Percentiles rank a stretch among this genome's conserved stretches.
These are phyloP conservation scores for Manis javanica DNA, from an alignment of 2,797 vertebrate genomes.

Conservation along the genomic window DNA sequence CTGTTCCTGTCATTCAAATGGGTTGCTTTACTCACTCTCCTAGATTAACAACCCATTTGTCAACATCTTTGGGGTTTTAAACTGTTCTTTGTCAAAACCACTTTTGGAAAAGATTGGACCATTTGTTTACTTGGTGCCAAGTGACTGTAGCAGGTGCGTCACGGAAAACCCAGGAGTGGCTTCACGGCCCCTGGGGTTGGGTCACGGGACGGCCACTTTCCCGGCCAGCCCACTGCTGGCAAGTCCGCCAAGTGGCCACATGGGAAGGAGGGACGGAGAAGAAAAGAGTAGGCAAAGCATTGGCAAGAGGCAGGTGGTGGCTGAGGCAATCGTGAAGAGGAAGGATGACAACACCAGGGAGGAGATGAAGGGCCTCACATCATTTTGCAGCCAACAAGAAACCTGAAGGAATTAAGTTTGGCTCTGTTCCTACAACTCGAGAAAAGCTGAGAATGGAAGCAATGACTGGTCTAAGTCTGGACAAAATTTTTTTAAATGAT, in stretches of 20 bases:
- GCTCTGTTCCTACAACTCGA: background rate
- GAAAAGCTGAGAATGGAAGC: slow-evolving; percentile 5
- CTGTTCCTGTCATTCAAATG: slow-evolving; percentile 27
- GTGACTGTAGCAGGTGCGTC: slow-evolving; percentile 50
- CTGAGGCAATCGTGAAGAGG: background rate
- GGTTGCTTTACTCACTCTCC: slow-evolving; percentile 19
- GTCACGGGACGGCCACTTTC: background rate
- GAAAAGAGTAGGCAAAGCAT: background rate
- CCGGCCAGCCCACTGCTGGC: background rate
- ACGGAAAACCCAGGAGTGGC: slow-evolving; percentile 58
- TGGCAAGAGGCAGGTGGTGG: slow-evolving; percentile 10
- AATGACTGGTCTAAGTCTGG: slow-evolving; percentile 23
- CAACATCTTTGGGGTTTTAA: slow-evolving; percentile 31
- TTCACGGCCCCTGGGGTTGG: background rate
- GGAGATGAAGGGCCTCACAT: background rate
- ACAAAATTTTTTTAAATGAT: background rate
- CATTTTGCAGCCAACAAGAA: slow-evolving; percentile 5
- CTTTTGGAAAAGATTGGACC: slow-evolving; percentile 48
- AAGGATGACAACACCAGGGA: background rate
- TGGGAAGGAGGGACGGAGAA: background rate
- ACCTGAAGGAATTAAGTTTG: slow-evolving; percentile 36
- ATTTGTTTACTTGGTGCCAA: slow-evolving; percentile 48
- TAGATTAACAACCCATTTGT: slow-evolving; percentile 48
- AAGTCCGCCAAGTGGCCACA: slow-evolving; percentile 18
- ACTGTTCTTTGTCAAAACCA: slow-evolving; percentile 55